phyloP scores from a whole-genome alignment of 2,113 vertebrate species.

The Romanogobio albipinnatus region DNA sequence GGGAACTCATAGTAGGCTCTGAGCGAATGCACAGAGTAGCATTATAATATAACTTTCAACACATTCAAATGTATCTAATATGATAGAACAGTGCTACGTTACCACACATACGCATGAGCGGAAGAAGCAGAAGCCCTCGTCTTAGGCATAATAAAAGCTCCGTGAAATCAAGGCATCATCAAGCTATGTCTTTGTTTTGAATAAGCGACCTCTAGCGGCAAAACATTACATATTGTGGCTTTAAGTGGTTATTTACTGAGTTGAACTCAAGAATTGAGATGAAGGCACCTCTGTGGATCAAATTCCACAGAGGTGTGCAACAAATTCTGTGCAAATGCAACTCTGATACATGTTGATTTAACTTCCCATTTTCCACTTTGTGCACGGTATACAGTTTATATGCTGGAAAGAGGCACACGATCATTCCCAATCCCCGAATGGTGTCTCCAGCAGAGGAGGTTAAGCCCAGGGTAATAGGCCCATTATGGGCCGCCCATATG shows the following conservation, averaged over 20 bases:
- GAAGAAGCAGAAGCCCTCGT: no score
- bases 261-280: background rate
- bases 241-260: background rate
- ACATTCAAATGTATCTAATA: no score
- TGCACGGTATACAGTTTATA: background rate
- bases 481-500: constrained; percentile 26
- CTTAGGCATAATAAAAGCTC: no score
- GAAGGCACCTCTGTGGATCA: background rate
- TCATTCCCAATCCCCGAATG: background rate
- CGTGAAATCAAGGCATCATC: no score
- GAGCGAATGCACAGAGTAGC: no score
- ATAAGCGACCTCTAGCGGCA: no score
- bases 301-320: background rate
- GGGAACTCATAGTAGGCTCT: no score
- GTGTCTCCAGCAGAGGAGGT: constrained; percentile 30
- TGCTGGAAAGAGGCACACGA: constrained; percentile 6
- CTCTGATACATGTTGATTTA: background rate
- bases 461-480: constrained; percentile 39
- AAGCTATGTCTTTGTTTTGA: no score
- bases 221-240: no score
- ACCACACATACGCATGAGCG: no score
- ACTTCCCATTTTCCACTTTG: background rate
- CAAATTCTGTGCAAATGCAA: background rate
- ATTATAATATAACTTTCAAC: no score
- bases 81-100: no score